Evolutionary conservation across 2,113 vertebrate species (phyloP), one percentile per base, ranked within the genome.

Genomic region (Sinocyclocheilus maitianheensis): DNA sequence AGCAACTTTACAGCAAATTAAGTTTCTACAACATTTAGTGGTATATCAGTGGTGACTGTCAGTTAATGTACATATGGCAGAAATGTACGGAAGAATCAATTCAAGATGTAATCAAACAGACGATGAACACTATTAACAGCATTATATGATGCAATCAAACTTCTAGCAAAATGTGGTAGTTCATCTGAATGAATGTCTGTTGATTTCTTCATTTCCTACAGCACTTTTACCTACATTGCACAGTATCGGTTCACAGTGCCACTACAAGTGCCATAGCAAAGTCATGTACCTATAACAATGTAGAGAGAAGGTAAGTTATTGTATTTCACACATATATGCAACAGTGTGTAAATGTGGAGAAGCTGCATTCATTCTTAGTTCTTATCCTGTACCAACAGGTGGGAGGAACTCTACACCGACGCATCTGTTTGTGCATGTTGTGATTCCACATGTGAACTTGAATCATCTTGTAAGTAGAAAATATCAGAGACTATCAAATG

Each of bases 211-310:
- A n/a, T 67, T 30, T 76, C 11, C 11, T 12, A 58, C 88, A 94
- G 93, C 48, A 83, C 4, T 89, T 93, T 79, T 92, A 91, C 85
- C 87, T 94, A 62, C 93, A 94, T 87, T 94, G 93, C 86, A 89
- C 88, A 4, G 12, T 93, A 62, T 90, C 87, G 0, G 84, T 93
- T 53, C 12, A 51, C 22, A 77, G 34, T 77, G 75, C 14, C 77
- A 1, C 43, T n/a, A 53, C 81, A 7, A 90, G 90, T 12, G 5
- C 12, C 6, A 81, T 12, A 0, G 69, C 91, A 12, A 94, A 95
- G 87, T 93, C 89, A 34, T 95, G 94, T 84, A 93, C 81, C 79
- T 95, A 89, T 90, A 91, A 90, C 84, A 30, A 48, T 22, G 13
- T 34, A 12, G 22, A 37, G 37, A 63, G 65, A 77, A 91, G 91